Evolutionary conservation across 2,888 invertebrate genomes (phyloP).

Genomic region (Phyto melanocephala): DNA sequence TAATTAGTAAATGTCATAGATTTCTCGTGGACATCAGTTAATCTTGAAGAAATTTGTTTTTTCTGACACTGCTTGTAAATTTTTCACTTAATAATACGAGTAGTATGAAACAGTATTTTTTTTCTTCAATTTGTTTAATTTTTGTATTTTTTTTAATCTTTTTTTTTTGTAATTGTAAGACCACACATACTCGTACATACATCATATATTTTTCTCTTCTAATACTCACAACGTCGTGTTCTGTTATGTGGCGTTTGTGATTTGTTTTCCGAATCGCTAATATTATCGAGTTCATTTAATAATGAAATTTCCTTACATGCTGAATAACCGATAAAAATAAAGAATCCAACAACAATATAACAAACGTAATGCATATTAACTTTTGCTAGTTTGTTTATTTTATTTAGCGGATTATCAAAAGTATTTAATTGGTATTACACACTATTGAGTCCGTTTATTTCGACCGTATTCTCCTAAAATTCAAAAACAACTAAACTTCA

Average conservation of each 20-base stretch:
- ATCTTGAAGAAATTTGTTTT: background rate
- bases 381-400: background rate
- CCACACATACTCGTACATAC: too few species aligned
- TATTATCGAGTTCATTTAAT: slow-evolving; percentile 6
- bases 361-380: slow-evolving; percentile 31
- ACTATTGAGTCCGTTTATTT: slow-evolving; percentile 56
- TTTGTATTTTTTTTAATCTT: background rate
- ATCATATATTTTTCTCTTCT: background rate
- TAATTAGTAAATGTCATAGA: slow-evolving; percentile 38
- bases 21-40: background rate
- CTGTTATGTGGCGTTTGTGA: slow-evolving; percentile 39
- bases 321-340: slow-evolving; percentile 34
- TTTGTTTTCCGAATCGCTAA: background rate
- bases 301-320: slow-evolving; percentile 28
- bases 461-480: slow-evolving; percentile 62
- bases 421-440: too few species aligned
- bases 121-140: background rate
- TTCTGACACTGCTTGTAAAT: background rate
- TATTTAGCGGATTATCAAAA: too few species aligned
- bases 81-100: background rate
- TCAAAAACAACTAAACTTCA: slow-evolving; percentile 67
- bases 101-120: background rate
- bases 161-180: background rate
- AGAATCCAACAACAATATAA: slow-evolving; percentile 5
- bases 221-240: slow-evolving; percentile 61